Evolutionary conservation across 2,113 vertebrate species (phyloP).

Genomic region (Prochilodus magdalenae): DNA sequence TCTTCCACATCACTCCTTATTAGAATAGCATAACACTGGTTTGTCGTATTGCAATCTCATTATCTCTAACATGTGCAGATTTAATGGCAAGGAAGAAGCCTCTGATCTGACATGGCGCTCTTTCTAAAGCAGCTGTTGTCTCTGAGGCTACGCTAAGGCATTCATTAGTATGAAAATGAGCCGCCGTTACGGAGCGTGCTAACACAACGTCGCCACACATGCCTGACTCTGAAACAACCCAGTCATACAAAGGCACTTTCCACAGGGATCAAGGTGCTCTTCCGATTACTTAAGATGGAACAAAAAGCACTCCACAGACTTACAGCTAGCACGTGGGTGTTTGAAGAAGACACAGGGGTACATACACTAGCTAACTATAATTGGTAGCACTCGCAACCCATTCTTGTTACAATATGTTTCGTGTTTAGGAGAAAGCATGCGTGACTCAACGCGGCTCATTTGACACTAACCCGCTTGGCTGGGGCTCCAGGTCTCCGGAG

Average conservation of each 20-base stretch:
- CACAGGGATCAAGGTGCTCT: conserved; percentile 39
- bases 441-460: conserved; percentile 34
- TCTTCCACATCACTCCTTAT: neutral
- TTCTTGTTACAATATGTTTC: conserved; percentile 52
- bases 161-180: conserved; percentile 60
- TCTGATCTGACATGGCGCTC: conserved; percentile 32
- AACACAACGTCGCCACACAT: conserved; percentile 31
- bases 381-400: conserved; percentile 54
- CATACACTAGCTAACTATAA: conserved; percentile 44
- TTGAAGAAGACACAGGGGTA: conserved; percentile 35
- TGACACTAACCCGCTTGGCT: conserved; percentile 53
- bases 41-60: conserved; percentile 44
- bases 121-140: conserved; percentile 39
- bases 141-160: conserved; percentile 35
- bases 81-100: conserved; percentile 36
- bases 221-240: conserved; percentile 42
- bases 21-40: conserved; percentile 14
- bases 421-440: conserved; percentile 38
- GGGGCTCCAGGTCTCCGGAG: conserved; percentile 23
- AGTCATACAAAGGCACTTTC: conserved; percentile 56
- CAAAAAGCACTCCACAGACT: conserved; percentile 36
- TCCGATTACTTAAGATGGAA: conserved; percentile 42
- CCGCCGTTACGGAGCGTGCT: conserved; percentile 33
- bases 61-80: conserved; percentile 43
- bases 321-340: conserved; percentile 29